A percentile compares a stretch with the other conserved stretches of the same genome.
Evolutionary conservation across 2,113 vertebrate genomes (phyloP).

Genomic region (Heteronetta atricapilla): DNA sequence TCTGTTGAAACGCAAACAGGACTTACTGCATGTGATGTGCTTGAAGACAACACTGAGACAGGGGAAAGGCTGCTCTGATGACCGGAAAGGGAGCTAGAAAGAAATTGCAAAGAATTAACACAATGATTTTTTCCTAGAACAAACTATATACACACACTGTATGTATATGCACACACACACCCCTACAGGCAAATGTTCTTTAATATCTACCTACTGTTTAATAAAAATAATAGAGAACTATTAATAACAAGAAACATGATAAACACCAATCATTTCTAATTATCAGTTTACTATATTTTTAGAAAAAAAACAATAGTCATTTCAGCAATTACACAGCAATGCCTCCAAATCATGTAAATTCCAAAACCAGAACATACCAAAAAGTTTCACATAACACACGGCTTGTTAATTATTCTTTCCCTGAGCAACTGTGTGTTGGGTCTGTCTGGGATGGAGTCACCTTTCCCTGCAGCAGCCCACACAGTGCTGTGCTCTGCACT

Average conservation of each 20-base stretch:
- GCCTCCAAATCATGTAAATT: neutral
- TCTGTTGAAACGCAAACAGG: neutral
- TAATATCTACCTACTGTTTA: neutral
- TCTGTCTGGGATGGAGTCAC: too few species aligned
- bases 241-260: neutral
- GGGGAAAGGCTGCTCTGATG: conserved; percentile 89
- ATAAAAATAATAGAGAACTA: neutral
- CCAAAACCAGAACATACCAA: neutral
- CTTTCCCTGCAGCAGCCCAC: too few species aligned
- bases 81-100: conserved; percentile 70
- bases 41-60: conserved; percentile 82
- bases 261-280: neutral
- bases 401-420: neutral
- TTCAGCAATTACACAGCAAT: neutral
- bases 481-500: too few species aligned
- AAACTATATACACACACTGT: neutral
- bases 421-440: neutral
- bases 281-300: neutral
- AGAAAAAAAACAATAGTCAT: neutral
- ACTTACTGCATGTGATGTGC: conserved; percentile 86
- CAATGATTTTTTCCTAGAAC: neutral
- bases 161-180: rapidly evolving
- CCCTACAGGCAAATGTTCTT: neutral
- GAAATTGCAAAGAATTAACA: neutral
- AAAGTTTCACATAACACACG: neutral